Evolutionary conservation across 2,888 invertebrate species (phyloP), one percentile per base, ranked within the genome.

Genomic region (Drosophila mettleri): DNA sequence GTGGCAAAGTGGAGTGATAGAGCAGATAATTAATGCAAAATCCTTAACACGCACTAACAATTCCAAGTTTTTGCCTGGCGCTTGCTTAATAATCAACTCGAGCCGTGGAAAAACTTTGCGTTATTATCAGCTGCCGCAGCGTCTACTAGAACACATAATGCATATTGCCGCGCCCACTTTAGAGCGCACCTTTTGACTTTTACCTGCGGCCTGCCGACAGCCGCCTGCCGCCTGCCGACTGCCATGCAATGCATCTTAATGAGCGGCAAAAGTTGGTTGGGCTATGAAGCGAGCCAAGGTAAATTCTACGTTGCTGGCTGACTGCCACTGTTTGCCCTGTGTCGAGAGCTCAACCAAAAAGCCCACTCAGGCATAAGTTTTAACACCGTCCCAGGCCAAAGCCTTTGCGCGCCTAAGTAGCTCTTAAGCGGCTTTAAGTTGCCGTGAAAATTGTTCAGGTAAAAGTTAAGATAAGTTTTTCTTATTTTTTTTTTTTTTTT

Each of bases 41-140:
- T 86, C 83, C 83, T 83, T 74, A 76, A 74, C 88, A 86, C 78
- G 80, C 80, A 78, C 83, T 78, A 83, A 86, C 88, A 80, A 85
- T 83, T 70, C 77, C 78, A 88, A 86, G 74, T 78, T 86, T 82
- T 58, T 62, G 12, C 71, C 41, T 9, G 61, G 58, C 68, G 79
- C 82, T 74, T 64, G 34, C 41, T 63, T 63, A 84, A 82, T 83
- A 84, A 82, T 86, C 84, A 82, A 78, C 59, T 84, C 67, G 67
- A 78, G 74, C 65, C 66, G 74, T 66, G 70, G 78, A 57, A 78
- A 78, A 82, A 82, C 68, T 84, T 82, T 78, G 63, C 75, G 79
- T 81, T 82, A 77, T 76, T 77, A 82, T 86, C 86, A 76, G 76
- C 53, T 45, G 38, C 22, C 55, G 57, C 60, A 66, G 33, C 38